Base-by-base conservation (phyloP, 2,113 vertebrate species). In the Rhinopomastus cyanomelas region DNA sequence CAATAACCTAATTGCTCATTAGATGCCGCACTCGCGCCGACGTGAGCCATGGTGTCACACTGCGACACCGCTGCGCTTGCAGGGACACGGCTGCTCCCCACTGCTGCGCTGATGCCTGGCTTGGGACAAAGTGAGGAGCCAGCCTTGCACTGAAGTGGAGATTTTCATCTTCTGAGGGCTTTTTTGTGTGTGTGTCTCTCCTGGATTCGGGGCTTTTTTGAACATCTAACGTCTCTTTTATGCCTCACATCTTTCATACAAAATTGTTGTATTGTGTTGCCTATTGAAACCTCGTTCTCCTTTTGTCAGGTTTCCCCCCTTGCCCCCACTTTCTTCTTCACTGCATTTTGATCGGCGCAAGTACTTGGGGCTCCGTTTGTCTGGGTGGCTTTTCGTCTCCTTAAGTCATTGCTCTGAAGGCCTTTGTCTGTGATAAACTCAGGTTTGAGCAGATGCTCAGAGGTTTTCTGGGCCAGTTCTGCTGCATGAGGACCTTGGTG, bases 191-290 rank as follows among this genome's bases (percentile, higher is more conserved):
- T 93, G 66, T 85, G 59, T 94, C 94, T 30, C 92, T 97, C 95
- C 51, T 59, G 80, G 39, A 42, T 94, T 94, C 93, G 97, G 92
- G 78, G 68, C 74, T 94, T 95, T 97, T 96, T 96, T 97, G 96
- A 97, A 97, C 97, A 97, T 97, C 97, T 97, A 95, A 96, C 87
- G 26, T 68, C 44, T 46, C 96, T 97, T 96, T 97, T 73, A 96
- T 95, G 95, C 84, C 56, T 97, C 96, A 96, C 90, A 93, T 96
- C 96, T 97, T 89, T 71, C 72, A 21, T 64, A 79, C 34, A 55
- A 96, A 95, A 96, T 96, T 96, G 96, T 96, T 96, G 97, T 95
- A 97, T 97, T 97, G 97, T 97, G 96, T 96, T 95, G 95, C 95
- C 92, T 88, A 60, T 81, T 46, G 77, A 96, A 97, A 93, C 95